Percentiles rank a stretch among this genome's conserved stretches.
phyloP scores from a whole-genome alignment of 2,113 vertebrate species.

The Saguinus midas region DNA sequence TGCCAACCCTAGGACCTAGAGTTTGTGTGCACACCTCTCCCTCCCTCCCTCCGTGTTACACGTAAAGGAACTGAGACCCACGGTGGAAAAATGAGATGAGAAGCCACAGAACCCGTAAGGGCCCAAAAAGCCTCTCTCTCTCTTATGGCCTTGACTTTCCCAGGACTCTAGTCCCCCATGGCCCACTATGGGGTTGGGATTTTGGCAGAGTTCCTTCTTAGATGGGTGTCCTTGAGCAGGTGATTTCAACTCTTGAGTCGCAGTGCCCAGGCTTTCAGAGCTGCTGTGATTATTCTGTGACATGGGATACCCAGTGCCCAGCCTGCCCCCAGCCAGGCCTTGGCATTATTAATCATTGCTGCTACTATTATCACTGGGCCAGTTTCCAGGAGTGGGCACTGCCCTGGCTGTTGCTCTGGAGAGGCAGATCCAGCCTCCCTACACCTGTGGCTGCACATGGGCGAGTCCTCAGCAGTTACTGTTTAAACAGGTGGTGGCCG shows the following conservation, averaged over 20 bases:
- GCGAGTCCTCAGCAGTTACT: constrained; percentile 62
- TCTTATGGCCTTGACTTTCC: neutral
- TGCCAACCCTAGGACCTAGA: neutral
- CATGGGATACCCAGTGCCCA: neutral
- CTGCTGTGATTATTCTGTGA: neutral
- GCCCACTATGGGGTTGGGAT: neutral
- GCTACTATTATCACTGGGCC: neutral
- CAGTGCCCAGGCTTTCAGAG: neutral
- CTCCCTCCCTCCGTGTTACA: neutral
- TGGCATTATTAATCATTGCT: constrained; percentile 1
- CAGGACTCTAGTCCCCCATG: neutral
- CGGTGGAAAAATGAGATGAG: neutral
- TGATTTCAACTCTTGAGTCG: neutral
- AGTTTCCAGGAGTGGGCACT: neutral
- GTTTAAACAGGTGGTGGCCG: constrained; percentile 73
- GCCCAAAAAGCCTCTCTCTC: neutral
- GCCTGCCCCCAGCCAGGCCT: neutral
- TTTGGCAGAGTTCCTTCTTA: neutral
- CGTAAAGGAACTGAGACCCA: neutral
- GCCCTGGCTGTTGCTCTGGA: neutral
- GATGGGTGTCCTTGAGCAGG: neutral
- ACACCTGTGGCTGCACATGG: constrained; percentile 55
- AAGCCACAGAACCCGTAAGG: neutral
- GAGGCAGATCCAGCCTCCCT: constrained; percentile 46
- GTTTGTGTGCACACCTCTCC: neutral